Evolutionary conservation across 2,888 invertebrate genomes (phyloP).

Genomic region (Smittia aterrima): DNA sequence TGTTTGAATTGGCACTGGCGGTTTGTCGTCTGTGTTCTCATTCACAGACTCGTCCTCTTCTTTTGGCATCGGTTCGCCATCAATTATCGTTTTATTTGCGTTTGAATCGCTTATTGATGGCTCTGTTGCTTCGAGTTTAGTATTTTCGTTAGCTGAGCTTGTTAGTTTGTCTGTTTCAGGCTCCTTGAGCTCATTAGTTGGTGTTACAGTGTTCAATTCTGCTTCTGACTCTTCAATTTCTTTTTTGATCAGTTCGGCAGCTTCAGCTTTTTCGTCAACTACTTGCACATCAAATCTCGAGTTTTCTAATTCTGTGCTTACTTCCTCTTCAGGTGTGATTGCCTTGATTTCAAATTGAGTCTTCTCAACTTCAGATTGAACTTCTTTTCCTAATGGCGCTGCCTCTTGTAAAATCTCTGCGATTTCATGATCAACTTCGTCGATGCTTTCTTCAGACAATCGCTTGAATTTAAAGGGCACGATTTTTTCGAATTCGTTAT

Average conservation of each 20-base stretch:
- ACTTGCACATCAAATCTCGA: conserved; percentile 43
- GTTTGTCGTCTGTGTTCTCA: conserved; percentile 48
- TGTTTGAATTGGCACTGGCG: conserved; percentile 71
- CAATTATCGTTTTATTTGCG: conserved; percentile 45
- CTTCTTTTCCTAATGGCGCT: background rate
- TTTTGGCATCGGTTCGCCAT: conserved; percentile 48
- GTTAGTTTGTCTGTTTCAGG: conserved; percentile 51
- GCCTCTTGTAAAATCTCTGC: conserved; percentile 20
- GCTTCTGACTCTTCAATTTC: conserved; percentile 44
- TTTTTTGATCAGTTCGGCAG: conserved; percentile 49
- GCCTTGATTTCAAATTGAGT: background rate
- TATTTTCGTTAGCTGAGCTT: conserved; percentile 47
- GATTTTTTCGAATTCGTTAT: conserved; percentile 47
- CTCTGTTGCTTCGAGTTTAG: conserved; percentile 47
- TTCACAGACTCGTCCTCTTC: conserved; percentile 45
- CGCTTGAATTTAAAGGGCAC: conserved; percentile 44
- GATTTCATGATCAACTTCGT: conserved; percentile 19
- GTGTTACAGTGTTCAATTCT: conserved; percentile 45
- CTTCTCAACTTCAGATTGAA: background rate
- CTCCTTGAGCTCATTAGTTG: conserved; percentile 45
- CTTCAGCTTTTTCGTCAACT: conserved; percentile 49
- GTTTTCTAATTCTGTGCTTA: conserved; percentile 42
- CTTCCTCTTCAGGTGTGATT: background rate
- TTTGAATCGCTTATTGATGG: conserved; percentile 49
- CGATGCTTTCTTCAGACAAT: conserved; percentile 12